phyloP scores from a whole-genome alignment of 1,140 invertebrate species.

The Venustaconcha ellipsiformis region DNA sequence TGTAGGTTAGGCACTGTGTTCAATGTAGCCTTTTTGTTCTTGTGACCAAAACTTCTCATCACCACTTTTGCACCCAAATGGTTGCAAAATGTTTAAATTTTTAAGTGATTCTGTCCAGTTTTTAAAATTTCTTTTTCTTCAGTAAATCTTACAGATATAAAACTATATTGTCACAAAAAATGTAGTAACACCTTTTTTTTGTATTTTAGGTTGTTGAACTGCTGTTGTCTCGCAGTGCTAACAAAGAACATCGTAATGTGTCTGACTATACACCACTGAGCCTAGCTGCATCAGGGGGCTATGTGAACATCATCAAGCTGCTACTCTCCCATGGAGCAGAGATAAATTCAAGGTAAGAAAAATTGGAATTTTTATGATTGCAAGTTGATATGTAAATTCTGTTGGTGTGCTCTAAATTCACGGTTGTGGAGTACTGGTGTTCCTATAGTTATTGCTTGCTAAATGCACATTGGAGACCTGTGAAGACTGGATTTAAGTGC shows the following conservation, averaged over 20 bases:
- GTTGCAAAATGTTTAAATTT: not conserved
- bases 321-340: slow-evolving; percentile 94
- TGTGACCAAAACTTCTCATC: too few relatives aligned
- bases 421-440: too few relatives aligned
- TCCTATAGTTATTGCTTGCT: too few relatives aligned
- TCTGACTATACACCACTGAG: slow-evolving; percentile 99
- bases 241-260: slow-evolving; percentile 99
- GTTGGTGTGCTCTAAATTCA: too few relatives aligned
- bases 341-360: slow-evolving; percentile 86
- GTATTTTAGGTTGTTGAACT: slow-evolving; percentile 86
- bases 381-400: not conserved
- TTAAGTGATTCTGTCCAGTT: not conserved
- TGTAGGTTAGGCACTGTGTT: too few relatives aligned
- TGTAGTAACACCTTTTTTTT: not conserved
- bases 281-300: slow-evolving; percentile 97
- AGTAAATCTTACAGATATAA: too few relatives aligned
- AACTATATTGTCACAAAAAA: too few relatives aligned
- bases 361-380: not conserved
- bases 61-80: too few relatives aligned
- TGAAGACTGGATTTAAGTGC: too few relatives aligned
- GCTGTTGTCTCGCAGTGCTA: slow-evolving; percentile 87
- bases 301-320: slow-evolving; percentile 98
- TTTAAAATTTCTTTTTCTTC: too few relatives aligned
- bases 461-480: too few relatives aligned
- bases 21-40: too few relatives aligned